Evolutionary conservation across 2,113 vertebrate species (phyloP), one percentile per base, ranked within the genome.

Genomic region (Picathartes gymnocephalus): DNA sequence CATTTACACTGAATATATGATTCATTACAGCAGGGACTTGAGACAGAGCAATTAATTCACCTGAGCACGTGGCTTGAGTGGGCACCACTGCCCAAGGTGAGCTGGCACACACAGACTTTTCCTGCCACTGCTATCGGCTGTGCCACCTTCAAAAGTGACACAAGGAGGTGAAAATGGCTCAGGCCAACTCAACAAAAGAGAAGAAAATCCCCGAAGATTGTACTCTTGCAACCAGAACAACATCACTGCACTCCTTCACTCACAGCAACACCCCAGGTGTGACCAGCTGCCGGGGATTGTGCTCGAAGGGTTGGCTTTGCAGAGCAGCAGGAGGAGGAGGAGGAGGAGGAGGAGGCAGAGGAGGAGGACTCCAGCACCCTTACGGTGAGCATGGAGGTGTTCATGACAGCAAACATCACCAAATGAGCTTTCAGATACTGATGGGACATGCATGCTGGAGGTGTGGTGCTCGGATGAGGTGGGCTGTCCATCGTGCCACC

Each of bases 391-490:
- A 42, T 21, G 57, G 66, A 71, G 45, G 48, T 7, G 35, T 25
- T 35, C 11, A 30, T 60, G 73, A 71, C 45, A 76, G 61, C 81
- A 64, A 85, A 68, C 57, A 71, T 45, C 81, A 62, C 6, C 57
- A 57, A 50, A 53, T 7, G 62, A 96, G 66, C 40, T 88, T 25
- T 39, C 2, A 11, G n/a, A 37, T 20, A 11, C 22, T 1, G 4
- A 25, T 0, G 20, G 86, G 54, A 40, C 0, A 0, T 10, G 48
- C 37, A 4, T 3, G 27, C 15, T 0, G 3, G 30, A 4, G 0
- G 9, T 4, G 11, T 4, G 13, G 35, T 2, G 10, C 39, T 4
- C 8, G 2, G 25, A 31, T 0, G 0, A 35, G 61, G 15, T 0
- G 0, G 81, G 56, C 40, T 69, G 47, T n/a, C 81, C 68, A 35